phyloP scores from a whole-genome alignment of 1,140 invertebrate species.

The Papilio polytes region DNA sequence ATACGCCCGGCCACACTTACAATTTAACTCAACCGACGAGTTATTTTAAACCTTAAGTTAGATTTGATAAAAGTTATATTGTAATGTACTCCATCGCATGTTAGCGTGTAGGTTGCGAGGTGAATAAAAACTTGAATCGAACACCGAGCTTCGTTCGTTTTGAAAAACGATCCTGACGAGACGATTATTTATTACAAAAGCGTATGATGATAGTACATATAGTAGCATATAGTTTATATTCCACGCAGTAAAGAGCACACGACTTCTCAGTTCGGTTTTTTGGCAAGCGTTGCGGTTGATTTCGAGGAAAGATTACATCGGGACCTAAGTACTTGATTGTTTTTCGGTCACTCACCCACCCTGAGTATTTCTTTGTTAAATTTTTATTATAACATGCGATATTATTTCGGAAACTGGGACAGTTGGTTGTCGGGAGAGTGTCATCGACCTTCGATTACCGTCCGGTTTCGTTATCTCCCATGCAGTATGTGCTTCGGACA shows the following conservation, averaged over 20 bases:
- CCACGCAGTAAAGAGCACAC: conserved; percentile 54
- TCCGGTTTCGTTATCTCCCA: conserved; percentile 39
- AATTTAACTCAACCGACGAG: not conserved
- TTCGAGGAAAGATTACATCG: conserved; percentile 79
- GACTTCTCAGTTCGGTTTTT: conserved; percentile 58
- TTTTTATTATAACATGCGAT: conserved; percentile 65
- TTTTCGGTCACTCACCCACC: conserved; percentile 75
- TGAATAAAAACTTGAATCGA: conserved; percentile 66
- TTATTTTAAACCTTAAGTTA: conserved; percentile 32
- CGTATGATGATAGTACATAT: conserved; percentile 62
- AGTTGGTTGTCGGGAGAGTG: conserved; percentile 42
- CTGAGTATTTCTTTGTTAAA: conserved; percentile 57
- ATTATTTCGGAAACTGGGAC: conserved; percentile 64
- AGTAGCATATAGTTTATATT: conserved; percentile 69
- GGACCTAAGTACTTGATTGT: conserved; percentile 80
- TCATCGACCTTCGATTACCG: conserved; percentile 42
- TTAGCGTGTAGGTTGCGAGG: conserved; percentile 42
- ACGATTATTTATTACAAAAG: conserved; percentile 72
- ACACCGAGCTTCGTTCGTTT: conserved; percentile 52
- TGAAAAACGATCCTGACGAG: conserved; percentile 61
- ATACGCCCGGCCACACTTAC: conserved; percentile 26
- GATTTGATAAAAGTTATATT: not conserved
- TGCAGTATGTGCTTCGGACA: not conserved
- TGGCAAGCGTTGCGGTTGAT: conserved; percentile 71
- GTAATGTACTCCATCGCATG: not conserved